phyloP scores from a whole-genome alignment of 2,888 invertebrate species.

The Cylindroiulus punctatus region DNA sequence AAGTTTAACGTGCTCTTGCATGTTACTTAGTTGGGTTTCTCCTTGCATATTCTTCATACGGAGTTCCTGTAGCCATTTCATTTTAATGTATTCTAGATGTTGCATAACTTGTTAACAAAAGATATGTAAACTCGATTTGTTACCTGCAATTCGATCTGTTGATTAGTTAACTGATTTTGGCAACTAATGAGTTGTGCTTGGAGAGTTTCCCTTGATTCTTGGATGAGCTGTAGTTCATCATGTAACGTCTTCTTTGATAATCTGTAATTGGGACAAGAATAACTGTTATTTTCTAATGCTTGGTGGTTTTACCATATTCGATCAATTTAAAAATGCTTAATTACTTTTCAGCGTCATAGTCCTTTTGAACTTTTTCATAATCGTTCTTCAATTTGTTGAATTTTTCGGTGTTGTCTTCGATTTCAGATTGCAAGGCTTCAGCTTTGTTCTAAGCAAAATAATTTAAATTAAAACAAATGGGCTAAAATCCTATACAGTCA shows the following conservation, averaged over 20 bases:
- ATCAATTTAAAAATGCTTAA: neutral
- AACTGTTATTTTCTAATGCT: neutral
- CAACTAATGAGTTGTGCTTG: neutral
- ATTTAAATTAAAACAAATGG: too few relatives aligned
- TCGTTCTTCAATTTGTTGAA: neutral
- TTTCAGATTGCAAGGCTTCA: neutral
- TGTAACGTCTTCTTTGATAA: neutral
- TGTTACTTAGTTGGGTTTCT: neutral
- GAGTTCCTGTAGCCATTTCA: neutral
- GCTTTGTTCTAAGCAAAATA: neutral
- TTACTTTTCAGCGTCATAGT: neutral
- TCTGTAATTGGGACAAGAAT: neutral
- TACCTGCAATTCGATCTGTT: neutral
- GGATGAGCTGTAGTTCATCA: neutral
- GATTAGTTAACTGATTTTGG: neutral
- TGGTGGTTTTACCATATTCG: neutral
- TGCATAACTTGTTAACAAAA: neutral
- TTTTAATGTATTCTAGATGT: neutral
- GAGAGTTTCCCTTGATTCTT: neutral
- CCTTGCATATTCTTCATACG: neutral
- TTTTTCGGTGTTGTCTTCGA: neutral
- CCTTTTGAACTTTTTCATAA: neutral
- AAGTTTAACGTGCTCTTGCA: neutral
- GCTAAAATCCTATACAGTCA: too few relatives aligned
- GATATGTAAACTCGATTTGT: neutral